Base-by-base conservation (phyloP, 2,797 vertebrate species). In the Sebastes oblongus region DNA sequence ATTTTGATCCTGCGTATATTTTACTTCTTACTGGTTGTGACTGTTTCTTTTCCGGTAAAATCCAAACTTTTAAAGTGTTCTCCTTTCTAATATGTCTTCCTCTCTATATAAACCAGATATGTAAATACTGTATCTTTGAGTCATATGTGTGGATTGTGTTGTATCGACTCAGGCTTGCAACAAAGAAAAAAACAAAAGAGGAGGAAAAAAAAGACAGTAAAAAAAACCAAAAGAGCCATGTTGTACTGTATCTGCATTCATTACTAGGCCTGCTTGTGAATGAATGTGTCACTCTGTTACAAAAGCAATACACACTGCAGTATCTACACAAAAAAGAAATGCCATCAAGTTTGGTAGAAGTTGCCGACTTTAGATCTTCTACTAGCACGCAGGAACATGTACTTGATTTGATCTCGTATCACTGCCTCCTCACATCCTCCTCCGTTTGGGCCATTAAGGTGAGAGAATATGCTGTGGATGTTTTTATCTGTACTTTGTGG, bases 401-500 rank as follows among this genome's bases (percentile, higher is more conserved):
- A 73, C 65, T 90, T 87, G 75, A 61, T 86, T 88, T 81, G 72
- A 81, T 91, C 86, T 90, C 14, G 83, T 88, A 34, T 91, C 90
- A 91, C 91, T 90, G 92, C 89, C 89, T 92, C 76, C 72, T 86
- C 77, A 78, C 70, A 75, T 60, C 75, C 87, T 85, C 79, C 75
- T 88, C 79, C 27, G 85, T 90, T 90, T 81, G 76, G 84, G 76
- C 86, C 84, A 88, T 89, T 65, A 85, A 79, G 78, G 67, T 84
- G 81, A 87, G 78, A 90, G 87, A 90, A 82, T 83, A 89, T 90
- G 88, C 85, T 86, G 91, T 93, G 91, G 89, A 88, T 93, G 91
- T 92, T 93, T 94, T 92, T 92, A 92, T 93, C 89, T 94, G 91
- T 94, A 92, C 87, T 93, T 94, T 94, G 92, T 93, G 92, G 91